Conservation (phyloP, 2,113 vertebrate species). For the Crotophaga sulcirostris region DNA sequence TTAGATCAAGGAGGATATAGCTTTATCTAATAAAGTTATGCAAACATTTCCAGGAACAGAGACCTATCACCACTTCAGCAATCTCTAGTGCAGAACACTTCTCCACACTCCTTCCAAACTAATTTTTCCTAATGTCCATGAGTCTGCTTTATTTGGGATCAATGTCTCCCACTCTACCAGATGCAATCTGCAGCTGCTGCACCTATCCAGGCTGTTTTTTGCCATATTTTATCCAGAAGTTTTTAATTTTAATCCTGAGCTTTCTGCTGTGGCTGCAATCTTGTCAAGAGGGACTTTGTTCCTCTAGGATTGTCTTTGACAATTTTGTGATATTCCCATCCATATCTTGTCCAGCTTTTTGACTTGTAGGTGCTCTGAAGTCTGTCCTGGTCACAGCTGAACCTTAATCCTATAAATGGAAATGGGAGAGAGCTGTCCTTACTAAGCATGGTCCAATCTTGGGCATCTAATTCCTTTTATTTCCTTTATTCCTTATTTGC, state of each 20-base stretch:
- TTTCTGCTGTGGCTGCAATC: background rate
- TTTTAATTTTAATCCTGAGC: background rate
- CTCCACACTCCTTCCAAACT: background rate
- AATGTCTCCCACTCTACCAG: background rate
- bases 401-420: background rate
- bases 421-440: background rate
- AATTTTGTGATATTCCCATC: background rate
- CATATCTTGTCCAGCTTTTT: background rate
- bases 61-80: background rate
- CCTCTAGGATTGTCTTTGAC: background rate
- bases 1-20: background rate
- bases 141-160: background rate
- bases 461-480: background rate
- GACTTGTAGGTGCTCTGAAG: background rate
- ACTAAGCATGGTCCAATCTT: background rate
- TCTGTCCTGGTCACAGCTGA: background rate
- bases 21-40: background rate
- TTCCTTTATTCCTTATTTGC: background rate
- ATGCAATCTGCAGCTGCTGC: background rate
- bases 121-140: background rate
- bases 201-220: background rate
- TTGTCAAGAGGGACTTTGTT: background rate
- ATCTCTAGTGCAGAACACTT: background rate
- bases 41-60: background rate
- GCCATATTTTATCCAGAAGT: background rate